A percentile compares a stretch with the other conserved stretches of the same genome.
Evolutionary conservation across 2,888 invertebrate species (phyloP).

Genomic region (Siphlonurus alternatus): DNA sequence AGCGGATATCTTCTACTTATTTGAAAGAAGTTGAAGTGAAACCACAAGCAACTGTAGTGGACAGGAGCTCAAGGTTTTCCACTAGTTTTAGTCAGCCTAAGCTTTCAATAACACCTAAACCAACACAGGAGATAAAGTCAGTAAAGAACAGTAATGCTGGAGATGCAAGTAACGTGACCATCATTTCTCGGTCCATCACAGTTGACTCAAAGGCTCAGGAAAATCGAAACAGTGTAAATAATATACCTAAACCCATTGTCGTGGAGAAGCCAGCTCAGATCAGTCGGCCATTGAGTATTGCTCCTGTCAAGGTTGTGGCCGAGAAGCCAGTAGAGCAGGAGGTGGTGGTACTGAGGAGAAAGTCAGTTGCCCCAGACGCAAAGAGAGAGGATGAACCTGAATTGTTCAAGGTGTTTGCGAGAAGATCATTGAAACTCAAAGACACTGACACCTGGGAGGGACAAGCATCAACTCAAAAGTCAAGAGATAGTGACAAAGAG

Average conservation of each 20-base stretch:
- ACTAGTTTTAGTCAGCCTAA: too few species aligned
- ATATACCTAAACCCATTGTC: neutral
- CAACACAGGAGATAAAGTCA: neutral
- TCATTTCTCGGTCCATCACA: neutral
- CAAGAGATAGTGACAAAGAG: constrained; percentile 56
- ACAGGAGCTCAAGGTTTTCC: too few species aligned
- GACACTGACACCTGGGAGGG: constrained; percentile 37
- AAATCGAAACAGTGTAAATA: neutral
- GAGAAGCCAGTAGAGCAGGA: neutral
- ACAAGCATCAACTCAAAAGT: constrained; percentile 33
- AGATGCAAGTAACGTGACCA: neutral
- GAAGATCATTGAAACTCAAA: constrained; percentile 63
- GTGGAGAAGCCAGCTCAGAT: neutral
- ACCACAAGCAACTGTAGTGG: neutral
- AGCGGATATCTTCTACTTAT: neutral
- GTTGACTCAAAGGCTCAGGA: neutral
- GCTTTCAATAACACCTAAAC: neutral
- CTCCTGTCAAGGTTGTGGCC: neutral
- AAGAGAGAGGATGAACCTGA: constrained; percentile 53
- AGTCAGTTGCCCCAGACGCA: constrained; percentile 27
- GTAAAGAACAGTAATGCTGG: neutral
- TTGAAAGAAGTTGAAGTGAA: neutral
- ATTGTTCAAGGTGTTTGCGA: constrained; percentile 64
- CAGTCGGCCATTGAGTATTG: neutral
- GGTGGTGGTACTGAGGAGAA: constrained; percentile 37